phyloP scores from a whole-genome alignment of 2,888 invertebrate genomes.

The Amiota minor region DNA sequence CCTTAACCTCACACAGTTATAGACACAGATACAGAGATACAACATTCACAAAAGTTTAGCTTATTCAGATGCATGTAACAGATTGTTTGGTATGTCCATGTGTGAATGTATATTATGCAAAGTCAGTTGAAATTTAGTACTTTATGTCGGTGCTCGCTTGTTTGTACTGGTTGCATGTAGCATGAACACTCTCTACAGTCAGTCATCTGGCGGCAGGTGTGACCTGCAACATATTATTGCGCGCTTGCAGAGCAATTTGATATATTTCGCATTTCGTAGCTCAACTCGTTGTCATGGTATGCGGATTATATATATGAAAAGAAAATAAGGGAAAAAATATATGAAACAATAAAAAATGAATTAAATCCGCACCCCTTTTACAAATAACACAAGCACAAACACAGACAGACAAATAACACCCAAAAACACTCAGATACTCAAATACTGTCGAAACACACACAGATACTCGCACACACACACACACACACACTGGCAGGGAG shows the following conservation, averaged over 20 bases:
- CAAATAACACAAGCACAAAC: slow-evolving; percentile 7
- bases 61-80: neutral
- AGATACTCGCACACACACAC: too few relatives aligned
- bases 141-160: neutral
- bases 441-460: too few relatives aligned
- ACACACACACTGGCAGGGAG: neutral
- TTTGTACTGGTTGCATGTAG: neutral
- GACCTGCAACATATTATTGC: slow-evolving; percentile 26
- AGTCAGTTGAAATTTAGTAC: slow-evolving; percentile 4
- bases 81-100: neutral
- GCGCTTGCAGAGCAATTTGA: slow-evolving; percentile 30
- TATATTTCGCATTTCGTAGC: slow-evolving; percentile 16
- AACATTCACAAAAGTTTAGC: neutral
- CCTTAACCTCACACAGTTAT: slow-evolving; percentile 13
- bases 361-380: slow-evolving; percentile 26
- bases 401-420: neutral
- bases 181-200: slow-evolving; percentile 7
- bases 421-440: too few relatives aligned
- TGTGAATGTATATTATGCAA: neutral
- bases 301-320: slow-evolving; percentile 11
- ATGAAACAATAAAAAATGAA: slow-evolving; percentile 20
- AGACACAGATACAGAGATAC: neutral
- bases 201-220: slow-evolving; percentile 12
- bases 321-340: slow-evolving; percentile 6
- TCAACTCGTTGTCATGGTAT: slow-evolving; percentile 9